A percentile compares a stretch with the other conserved stretches of the same genome.
Conservation (phyloP, 2,888 invertebrate species). For the Drosophila borealis region DNA sequence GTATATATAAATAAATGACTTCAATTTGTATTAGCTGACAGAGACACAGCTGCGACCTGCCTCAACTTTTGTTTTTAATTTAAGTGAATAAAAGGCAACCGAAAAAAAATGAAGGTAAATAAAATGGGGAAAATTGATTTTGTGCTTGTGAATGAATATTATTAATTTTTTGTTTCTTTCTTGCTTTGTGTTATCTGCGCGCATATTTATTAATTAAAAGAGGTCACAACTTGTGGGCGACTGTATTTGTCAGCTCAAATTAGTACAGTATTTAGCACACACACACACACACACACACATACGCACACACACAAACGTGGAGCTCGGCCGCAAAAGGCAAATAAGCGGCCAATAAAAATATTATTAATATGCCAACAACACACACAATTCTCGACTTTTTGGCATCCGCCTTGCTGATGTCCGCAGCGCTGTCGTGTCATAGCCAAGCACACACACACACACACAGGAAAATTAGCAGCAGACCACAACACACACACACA, state of each 20-base stretch:
- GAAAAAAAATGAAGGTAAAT: neutral
- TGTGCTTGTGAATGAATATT: neutral
- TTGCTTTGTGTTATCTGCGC: conserved; percentile 32
- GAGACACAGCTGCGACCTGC: conserved; percentile 40
- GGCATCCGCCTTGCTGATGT: conserved; percentile 51
- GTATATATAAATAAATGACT: neutral
- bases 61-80: conserved; percentile 21
- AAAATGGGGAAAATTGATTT: conserved; percentile 23
- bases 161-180: neutral
- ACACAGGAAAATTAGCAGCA: conserved; percentile 51
- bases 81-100: neutral
- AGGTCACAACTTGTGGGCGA: conserved; percentile 32
- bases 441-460: conserved; percentile 3
- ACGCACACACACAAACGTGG: neutral
- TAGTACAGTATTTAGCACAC: conserved; percentile 32
- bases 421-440: conserved; percentile 34
- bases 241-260: conserved; percentile 47
- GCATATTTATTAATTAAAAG: conserved; percentile 62
- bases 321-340: conserved; percentile 58
- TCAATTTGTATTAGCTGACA: conserved; percentile 1
- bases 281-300: conserved; percentile 12
- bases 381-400: conserved; percentile 53
- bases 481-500: conserved; percentile 13
- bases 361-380: conserved; percentile 70
- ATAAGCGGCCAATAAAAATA: conserved; percentile 75